These are phyloP conservation scores for Marcusenius ussheri DNA, from an alignment of 2,113 vertebrate genomes.

Conservation along the genomic window DNA sequence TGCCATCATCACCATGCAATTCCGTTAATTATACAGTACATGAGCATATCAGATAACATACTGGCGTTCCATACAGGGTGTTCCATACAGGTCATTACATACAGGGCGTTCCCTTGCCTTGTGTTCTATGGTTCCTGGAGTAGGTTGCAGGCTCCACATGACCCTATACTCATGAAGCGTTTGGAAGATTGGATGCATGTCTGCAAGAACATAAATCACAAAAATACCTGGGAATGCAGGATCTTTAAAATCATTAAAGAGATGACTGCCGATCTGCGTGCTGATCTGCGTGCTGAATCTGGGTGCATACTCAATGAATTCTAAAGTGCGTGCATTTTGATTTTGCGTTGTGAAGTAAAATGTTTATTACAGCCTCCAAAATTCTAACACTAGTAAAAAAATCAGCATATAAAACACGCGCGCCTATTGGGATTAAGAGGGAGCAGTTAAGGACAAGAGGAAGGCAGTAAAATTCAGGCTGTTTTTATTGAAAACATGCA, in stretches of 20 bases:
- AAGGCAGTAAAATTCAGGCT: neutral
- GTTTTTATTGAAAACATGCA: neutral
- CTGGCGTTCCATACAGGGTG: neutral
- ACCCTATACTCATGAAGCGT: neutral
- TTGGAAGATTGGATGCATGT: neutral
- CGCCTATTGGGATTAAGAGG: neutral
- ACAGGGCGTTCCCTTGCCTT: neutral
- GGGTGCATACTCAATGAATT: neutral
- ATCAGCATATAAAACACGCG: neutral
- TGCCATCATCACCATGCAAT: neutral
- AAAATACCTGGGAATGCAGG: neutral
- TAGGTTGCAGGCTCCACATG: neutral
- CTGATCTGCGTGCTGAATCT: too few relatives aligned
- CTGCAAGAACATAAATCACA: neutral
- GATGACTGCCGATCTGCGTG: neutral
- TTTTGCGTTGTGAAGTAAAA: neutral
- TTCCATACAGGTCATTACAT: neutral
- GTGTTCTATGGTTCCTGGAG: neutral
- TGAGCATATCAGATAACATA: neutral
- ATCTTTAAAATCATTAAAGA: neutral
- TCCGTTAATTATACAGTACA: neutral
- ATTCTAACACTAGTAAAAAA: neutral
- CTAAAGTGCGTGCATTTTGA: neutral
- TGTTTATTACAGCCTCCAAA: neutral
- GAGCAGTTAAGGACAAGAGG: neutral